Percentiles rank a stretch among this genome's conserved stretches.
These are phyloP conservation scores for Araneus ventricosus DNA, from an alignment of 1,140 invertebrate genomes.

Conservation along the genomic window DNA sequence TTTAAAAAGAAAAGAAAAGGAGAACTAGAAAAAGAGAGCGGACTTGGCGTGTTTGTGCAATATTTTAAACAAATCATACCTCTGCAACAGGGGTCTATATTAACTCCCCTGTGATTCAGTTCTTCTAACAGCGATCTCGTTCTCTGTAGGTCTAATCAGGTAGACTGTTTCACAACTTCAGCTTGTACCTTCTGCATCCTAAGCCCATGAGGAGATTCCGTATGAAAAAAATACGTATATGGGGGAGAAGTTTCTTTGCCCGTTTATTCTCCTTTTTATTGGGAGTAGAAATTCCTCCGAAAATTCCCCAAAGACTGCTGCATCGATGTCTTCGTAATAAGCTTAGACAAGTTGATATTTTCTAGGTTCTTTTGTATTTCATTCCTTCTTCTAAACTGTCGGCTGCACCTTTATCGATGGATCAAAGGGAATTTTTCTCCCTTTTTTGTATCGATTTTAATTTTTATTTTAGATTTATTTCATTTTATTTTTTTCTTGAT, in stretches of 20 bases:
- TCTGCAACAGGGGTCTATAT: constrained; percentile 17
- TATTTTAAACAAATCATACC: constrained; percentile 34
- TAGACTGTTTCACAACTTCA: constrained; percentile 42
- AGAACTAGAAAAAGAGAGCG: not conserved
- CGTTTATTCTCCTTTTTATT: constrained; percentile 68
- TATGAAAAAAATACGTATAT: constrained; percentile 43
- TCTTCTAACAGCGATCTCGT: not conserved
- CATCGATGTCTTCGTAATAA: constrained; percentile 70
- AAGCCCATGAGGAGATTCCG: constrained; percentile 17
- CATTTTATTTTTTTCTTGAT: constrained; percentile 18
- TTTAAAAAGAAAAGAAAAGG: too few species aligned
- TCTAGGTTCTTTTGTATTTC: constrained; percentile 70
- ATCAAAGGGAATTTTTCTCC: constrained; percentile 62
- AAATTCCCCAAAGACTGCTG: constrained; percentile 55
- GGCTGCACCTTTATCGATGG: constrained; percentile 64
- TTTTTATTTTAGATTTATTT: constrained; percentile 50
- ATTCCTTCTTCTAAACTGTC: constrained; percentile 60
- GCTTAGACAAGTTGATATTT: constrained; percentile 75
- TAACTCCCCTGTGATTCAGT: constrained; percentile 27
- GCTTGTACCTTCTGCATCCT: not conserved
- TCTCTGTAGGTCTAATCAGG: constrained; percentile 57
- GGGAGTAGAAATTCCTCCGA: constrained; percentile 52
- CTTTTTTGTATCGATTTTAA: constrained; percentile 66
- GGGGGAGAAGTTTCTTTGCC: constrained; percentile 47
- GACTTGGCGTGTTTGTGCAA: not conserved